These are phyloP conservation scores for Pitangus sulphuratus DNA, from an alignment of 2,797 vertebrate genomes.

Conservation along the genomic window DNA sequence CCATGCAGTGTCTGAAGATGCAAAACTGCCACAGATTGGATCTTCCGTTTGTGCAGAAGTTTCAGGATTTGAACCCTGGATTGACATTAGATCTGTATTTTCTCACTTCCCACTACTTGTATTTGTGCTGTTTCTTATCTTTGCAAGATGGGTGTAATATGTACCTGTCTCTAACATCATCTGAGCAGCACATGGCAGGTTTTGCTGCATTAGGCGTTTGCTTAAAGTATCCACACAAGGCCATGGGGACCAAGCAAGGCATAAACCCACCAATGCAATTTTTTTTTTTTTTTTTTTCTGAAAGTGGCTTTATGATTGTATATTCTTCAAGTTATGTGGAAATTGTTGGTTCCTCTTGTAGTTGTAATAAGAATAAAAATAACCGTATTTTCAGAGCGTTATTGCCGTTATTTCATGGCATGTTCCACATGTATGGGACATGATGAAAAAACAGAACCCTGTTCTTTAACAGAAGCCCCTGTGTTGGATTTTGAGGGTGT, in stretches of 20 bases:
- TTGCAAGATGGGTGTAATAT: background rate
- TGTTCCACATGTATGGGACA: background rate
- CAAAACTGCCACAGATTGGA: background rate
- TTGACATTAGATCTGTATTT: conserved; percentile 25
- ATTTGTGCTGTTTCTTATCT: conserved; percentile 3
- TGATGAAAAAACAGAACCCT: rapidly evolving
- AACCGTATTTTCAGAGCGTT: background rate
- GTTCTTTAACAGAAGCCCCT: background rate
- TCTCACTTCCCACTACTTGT: background rate
- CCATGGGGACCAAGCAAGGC: background rate
- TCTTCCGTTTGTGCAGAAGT: background rate
- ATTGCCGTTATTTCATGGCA: background rate
- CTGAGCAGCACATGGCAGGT: background rate
- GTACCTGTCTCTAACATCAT: background rate
- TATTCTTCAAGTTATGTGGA: background rate
- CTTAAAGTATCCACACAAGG: background rate
- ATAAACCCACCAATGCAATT: background rate
- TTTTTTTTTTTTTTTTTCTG: background rate
- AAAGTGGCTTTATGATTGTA: background rate
- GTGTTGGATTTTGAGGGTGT: background rate
- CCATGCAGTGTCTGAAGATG: background rate
- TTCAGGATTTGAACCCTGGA: background rate
- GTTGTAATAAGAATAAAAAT: conserved; percentile 3
- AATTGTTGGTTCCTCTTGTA: background rate
- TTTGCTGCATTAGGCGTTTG: background rate